These are phyloP conservation scores for Rissa tridactyla DNA, from an alignment of 2,113 vertebrate species.

Conservation along the genomic window DNA sequence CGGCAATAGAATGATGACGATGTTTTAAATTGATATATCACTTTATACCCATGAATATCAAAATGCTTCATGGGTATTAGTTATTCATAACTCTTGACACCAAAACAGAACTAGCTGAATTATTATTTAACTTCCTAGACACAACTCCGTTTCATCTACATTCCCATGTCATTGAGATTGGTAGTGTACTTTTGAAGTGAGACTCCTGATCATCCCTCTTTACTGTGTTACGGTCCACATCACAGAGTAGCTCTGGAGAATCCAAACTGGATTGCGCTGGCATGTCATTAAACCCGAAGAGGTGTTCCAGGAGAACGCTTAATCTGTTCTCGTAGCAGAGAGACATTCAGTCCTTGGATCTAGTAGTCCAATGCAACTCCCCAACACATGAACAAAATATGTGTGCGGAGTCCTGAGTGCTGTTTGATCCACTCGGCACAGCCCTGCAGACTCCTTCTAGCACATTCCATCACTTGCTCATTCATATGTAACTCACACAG, in stretches of 20 bases:
- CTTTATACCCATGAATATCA: neutral
- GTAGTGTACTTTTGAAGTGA: neutral
- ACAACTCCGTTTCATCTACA: neutral
- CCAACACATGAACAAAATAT: neutral
- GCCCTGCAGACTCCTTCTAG: neutral
- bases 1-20: neutral
- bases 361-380: neutral
- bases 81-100: neutral
- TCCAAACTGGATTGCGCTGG: neutral
- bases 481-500: accelerated
- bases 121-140: neutral
- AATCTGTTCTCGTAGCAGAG: neutral
- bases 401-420: neutral
- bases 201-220: neutral
- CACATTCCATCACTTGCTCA: neutral
- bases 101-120: neutral
- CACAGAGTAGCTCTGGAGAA: neutral
- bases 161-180: neutral
- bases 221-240: neutral
- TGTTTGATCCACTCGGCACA: neutral
- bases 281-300: neutral
- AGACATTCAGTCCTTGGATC: neutral
- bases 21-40: neutral
- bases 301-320: neutral
- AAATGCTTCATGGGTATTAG: neutral